Evolutionary conservation across 2,113 vertebrate species (phyloP), one percentile per base, ranked within the genome.

Genomic region (Sula dactylatra): DNA sequence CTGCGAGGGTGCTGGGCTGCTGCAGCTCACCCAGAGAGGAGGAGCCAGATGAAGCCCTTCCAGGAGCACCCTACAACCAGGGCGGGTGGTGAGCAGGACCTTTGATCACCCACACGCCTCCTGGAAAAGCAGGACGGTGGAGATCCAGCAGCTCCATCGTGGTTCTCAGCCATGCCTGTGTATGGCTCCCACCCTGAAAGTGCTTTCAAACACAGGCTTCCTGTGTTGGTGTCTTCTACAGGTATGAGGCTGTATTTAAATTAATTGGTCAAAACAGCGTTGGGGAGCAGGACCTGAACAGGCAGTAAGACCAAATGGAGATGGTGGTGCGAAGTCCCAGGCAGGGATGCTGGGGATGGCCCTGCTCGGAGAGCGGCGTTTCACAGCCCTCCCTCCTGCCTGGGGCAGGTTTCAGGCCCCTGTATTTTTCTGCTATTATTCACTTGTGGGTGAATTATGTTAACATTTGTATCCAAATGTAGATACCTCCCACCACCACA

Each of bases 71-170:
- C 47, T 11, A 18, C 4, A 19, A 49, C 11, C 61, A 71, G n/a
- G 27, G 38, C 0, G 0, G 27, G 31, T 24, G 52, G n/a, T 10
- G 20, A 62, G 52, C 62, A 29, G 29, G n/a, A 45, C 45, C 62
- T 86, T 42, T 52, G 58, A 66, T 61, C 70, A 42, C 34, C 26
- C 27, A 16, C 31, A 27, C 1, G 1, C 54, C 56, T 69, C 36
- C 80, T 58, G 72, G 22, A 50, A 73, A 22, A 84, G 71, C 67
- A 62, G 47, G 22, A 77, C 20, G 12, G 13, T 1, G 1, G 21
- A 16, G 10, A 47, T 4, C 4, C 3, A 3, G 64, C 31, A 83
- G 72, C n/a, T 76, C 44, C 17, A 7, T 14, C 0, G 0, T 3
- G 2, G 24, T 69, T 78, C 69, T 49, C 16, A 47, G n/a, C n/a